Conservation (phyloP, 2,888 invertebrate species). For the Zeuzera pyrina region DNA sequence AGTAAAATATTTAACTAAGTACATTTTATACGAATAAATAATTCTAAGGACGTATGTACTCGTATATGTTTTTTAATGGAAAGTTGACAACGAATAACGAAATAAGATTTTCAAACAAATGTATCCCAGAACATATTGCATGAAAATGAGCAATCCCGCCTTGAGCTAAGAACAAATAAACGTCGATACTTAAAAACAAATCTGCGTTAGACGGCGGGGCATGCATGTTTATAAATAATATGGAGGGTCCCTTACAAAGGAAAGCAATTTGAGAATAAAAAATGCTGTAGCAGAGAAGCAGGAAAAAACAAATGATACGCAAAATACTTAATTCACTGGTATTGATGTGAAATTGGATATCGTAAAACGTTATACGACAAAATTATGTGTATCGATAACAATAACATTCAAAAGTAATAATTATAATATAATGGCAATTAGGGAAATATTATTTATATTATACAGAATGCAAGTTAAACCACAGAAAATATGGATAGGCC, state of each 20-base stretch:
- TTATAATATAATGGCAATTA: too few species aligned
- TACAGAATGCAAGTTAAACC: too few species aligned
- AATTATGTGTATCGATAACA: too few species aligned
- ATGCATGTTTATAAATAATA: constrained; percentile 55
- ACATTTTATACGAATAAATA: too few species aligned
- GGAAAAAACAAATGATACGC: constrained; percentile 65
- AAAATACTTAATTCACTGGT: constrained; percentile 66
- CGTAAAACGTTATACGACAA: constrained; percentile 14
- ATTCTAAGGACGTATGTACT: too few species aligned
- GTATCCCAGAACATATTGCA: constrained; percentile 1
- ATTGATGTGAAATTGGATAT: constrained; percentile 59
- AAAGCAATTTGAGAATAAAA: constrained; percentile 71
- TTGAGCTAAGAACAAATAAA: constrained; percentile 62
- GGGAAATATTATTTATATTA: too few species aligned
- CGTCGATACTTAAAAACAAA: constrained; percentile 64
- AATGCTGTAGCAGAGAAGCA: constrained; percentile 47
- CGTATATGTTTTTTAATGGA: too few species aligned
- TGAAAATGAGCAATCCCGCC: constrained; percentile 54
- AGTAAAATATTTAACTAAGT: too few species aligned
- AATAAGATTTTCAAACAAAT: too few species aligned
- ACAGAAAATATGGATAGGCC: too few species aligned
- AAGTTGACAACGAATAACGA: too few species aligned
- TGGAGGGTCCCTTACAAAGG: constrained; percentile 54
- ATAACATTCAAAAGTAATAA: too few species aligned
- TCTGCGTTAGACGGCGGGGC: constrained; percentile 46